Evolutionary conservation across 2,888 invertebrate species (phyloP), one percentile per base, ranked within the genome.

Genomic region (Diadegma fenestrale): DNA sequence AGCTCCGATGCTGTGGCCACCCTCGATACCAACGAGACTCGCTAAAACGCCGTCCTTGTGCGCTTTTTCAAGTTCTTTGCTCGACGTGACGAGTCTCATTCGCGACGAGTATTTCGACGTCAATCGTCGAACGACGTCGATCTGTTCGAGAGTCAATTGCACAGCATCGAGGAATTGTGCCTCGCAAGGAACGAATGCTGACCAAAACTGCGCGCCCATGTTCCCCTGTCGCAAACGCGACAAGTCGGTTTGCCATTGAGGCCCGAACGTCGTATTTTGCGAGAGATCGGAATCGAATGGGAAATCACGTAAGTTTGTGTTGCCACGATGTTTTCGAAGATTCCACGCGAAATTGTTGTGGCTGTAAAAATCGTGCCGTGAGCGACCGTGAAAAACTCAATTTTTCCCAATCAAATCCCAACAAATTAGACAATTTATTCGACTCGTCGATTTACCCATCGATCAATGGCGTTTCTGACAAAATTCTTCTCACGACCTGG

Each of bases 1-100:
- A 78, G 96, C 96, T 83, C 96, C 96, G 64, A 96, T 95, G 19
- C 95, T 95, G 92, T 96, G 96, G 0, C 96, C 96, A 8, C 96
- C 96, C 88, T 96, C 96, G 45, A 96, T 94, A 0, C 95, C 96
- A 77, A 96, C 94, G 63, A 96, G 92, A 86, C 89, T 88, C 0
- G 95, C 96, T 4, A 96, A 95, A 86, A 95, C 95, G 0, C 95
- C 95, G 0, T 95, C 94, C 43, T 94, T 94, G 89, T 96, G 96
- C 0, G 96, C 95, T 85, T 95, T 95, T 89, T 95, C 95, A 91
- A 96, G 95, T 91, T 95, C 96, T 72, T 94, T 93, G 71, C 95
- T 95, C 0, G 95, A 95, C 41, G 95, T 94, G 2, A 95, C 95
- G 82, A 95, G 94, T 78, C 94, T 94, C 92, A 95, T 94, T 7